Evolutionary conservation across 1,140 invertebrate genomes (phyloP).

Genomic region (Drosophila athabasca): DNA sequence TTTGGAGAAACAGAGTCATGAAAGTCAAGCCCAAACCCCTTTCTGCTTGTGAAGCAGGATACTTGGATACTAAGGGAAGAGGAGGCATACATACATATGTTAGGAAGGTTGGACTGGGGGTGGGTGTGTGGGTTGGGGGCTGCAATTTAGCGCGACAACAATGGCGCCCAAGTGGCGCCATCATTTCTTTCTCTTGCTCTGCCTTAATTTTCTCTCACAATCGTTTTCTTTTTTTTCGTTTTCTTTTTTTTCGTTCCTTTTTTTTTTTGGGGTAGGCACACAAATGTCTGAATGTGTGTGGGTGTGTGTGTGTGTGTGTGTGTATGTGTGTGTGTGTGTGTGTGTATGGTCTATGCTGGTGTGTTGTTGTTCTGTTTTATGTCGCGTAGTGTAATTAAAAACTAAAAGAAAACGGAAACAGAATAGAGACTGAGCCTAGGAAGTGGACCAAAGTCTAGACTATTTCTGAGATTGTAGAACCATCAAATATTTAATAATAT

Average conservation of each 20-base stretch:
- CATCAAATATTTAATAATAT: background rate
- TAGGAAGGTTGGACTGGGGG: background rate
- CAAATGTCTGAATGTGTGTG: background rate
- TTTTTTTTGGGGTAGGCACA: constrained; percentile 9
- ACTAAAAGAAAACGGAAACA: background rate
- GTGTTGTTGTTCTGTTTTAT: background rate
- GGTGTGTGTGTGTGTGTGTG: background rate
- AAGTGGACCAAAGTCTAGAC: too few relatives aligned
- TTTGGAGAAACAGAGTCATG: constrained; percentile 27
- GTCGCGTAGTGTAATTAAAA: constrained; percentile 35
- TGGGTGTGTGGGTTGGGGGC: constrained; percentile 6
- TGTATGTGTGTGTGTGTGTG: constrained; percentile 1
- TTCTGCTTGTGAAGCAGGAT: too few relatives aligned
- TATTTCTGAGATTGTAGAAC: too few relatives aligned
- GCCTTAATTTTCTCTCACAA: constrained; percentile 16
- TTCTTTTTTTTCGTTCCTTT: too few relatives aligned
- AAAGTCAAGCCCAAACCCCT: constrained; percentile 13
- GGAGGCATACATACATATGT: background rate
- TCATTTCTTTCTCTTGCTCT: constrained; percentile 15
- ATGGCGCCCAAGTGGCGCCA: constrained; percentile 44
- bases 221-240: background rate
- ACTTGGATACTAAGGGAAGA: background rate
- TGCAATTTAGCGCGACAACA: constrained; percentile 67
- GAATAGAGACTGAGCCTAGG: too few relatives aligned
- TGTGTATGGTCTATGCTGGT: constrained; percentile 7